Evolutionary conservation across 2,888 invertebrate genomes (phyloP), one percentile per base, ranked within the genome.

Genomic region (Hybos culiciformis): DNA sequence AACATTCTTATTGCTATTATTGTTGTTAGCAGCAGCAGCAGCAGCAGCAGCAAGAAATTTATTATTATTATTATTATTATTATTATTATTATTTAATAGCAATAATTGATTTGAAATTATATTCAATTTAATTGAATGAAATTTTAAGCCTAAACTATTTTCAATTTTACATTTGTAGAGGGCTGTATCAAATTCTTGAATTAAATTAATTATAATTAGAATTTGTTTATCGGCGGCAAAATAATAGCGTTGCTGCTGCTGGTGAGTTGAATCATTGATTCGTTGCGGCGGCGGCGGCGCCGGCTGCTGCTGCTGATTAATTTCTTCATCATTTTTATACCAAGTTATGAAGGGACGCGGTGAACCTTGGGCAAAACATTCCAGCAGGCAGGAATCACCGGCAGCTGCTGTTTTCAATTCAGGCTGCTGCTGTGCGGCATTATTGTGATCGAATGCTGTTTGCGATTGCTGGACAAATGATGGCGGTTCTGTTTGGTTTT

Each of bases 141-240:
- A 7, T 52, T 80, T 79, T 43, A 77, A 78, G 7, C 90, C 91
- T 32, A 88, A 69, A 33, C 80, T 77, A 69, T 94, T 94, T 34
- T 82, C 81, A 62, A 94, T 82, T 62, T 84, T 81, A 69, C 94
- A 96, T 54, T 87, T 83, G 67, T 93, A 94, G 46, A 73, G 73
- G 0, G 93, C 94, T 23, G 82, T 81, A 69, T 94, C 93, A 50
- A n/a, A n/a, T n/a, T 70, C 71, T 4, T 75, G 62, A 48, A 79
- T 74, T 0, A 85, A 80, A 56, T 86, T 81, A 33, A 88, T 80
- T 52, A 94, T 91, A 37, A 94, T 80, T 41, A 94, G 68, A 43
- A 93, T 68, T 61, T 93, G 91, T 63, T 86, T 81, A 60, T 87
- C 84, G 26, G 81, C 83, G 4, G 91, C 83, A 54, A 91, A 82